Conservation (phyloP, 1,140 invertebrate species). For the Drosophila ercepeae region DNA sequence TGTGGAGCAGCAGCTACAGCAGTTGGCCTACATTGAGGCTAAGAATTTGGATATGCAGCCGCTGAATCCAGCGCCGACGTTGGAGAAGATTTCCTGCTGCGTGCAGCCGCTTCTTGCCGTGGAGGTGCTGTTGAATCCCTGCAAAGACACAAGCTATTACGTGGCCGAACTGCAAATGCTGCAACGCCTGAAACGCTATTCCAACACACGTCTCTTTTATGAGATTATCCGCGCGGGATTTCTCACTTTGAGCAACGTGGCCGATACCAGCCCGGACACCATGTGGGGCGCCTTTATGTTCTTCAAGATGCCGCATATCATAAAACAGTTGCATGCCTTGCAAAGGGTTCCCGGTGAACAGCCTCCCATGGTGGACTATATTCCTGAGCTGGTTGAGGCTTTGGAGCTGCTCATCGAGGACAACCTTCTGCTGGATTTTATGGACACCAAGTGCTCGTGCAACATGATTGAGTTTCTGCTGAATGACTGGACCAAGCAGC, state of each 20-base stretch:
- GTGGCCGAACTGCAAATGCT: constrained; percentile 92
- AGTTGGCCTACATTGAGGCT: constrained; percentile 74
- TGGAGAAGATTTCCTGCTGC: constrained; percentile 89
- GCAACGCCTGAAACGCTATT: constrained; percentile 91
- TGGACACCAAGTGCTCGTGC: constrained; percentile 94
- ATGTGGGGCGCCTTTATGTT: constrained; percentile 97
- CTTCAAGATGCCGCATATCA: constrained; percentile 93
- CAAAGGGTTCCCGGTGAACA: constrained; percentile 80
- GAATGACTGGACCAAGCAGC: constrained; percentile 91
- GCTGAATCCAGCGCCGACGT: constrained; percentile 76
- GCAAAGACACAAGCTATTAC: constrained; percentile 90
- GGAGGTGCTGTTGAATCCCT: constrained; percentile 90
- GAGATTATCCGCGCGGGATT: constrained; percentile 95
- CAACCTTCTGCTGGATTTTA: constrained; percentile 92
- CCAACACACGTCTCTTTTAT: constrained; percentile 90
- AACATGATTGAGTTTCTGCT: constrained; percentile 93
- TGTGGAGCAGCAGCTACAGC: constrained; percentile 69
- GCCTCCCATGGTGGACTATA: constrained; percentile 84
- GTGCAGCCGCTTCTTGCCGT: constrained; percentile 90
- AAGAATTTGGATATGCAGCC: constrained; percentile 65
- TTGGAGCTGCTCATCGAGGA: constrained; percentile 92
- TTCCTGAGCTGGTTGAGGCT: constrained; percentile 91
- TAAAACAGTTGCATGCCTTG: constrained; percentile 88
- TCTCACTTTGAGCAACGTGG: constrained; percentile 91
- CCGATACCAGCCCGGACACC: constrained; percentile 89